A percentile compares a stretch with the other conserved stretches of the same genome.
Conservation (phyloP, 2,888 invertebrate genomes). For the Hyles lineata region DNA sequence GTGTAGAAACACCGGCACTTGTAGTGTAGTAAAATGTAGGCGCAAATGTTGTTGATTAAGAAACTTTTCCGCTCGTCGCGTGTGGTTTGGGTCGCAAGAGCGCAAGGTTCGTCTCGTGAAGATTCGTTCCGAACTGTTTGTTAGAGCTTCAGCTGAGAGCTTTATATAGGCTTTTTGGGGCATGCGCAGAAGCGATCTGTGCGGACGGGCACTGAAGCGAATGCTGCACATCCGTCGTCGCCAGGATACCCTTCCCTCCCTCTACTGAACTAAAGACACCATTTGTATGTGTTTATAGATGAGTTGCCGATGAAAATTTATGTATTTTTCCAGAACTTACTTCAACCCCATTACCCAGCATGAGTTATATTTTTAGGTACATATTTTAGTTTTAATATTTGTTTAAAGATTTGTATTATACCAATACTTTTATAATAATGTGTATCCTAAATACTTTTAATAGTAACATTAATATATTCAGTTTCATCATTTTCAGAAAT, state of each 20-base stretch:
- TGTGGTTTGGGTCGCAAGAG: conserved; percentile 44
- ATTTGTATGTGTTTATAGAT: conserved; percentile 4
- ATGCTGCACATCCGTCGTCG: conserved; percentile 51
- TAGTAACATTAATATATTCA: too few species aligned
- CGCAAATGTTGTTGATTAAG: conserved; percentile 48
- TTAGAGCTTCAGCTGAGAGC: conserved; percentile 45
- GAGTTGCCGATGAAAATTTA: neutral
- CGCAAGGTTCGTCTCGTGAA: conserved; percentile 59
- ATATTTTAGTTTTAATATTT: too few species aligned
- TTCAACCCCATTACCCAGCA: neutral
- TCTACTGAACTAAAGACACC: conserved; percentile 33
- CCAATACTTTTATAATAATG: too few species aligned
- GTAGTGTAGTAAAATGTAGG: conserved; percentile 39
- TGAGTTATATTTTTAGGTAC: neutral
- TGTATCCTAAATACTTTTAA: too few species aligned
- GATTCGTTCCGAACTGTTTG: conserved; percentile 65
- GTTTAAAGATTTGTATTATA: too few species aligned
- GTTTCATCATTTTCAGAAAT: too few species aligned
- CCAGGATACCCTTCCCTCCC: conserved; percentile 35
- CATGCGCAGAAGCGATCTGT: conserved; percentile 61
- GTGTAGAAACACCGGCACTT: conserved; percentile 43
- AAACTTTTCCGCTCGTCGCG: conserved; percentile 69
- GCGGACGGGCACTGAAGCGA: conserved; percentile 54
- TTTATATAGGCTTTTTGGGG: conserved; percentile 64
- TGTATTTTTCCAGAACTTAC: neutral